Evolutionary conservation across 2,113 vertebrate genomes (phyloP), one percentile per base, ranked within the genome.

Genomic region (Acanthochromis polyacanthus): DNA sequence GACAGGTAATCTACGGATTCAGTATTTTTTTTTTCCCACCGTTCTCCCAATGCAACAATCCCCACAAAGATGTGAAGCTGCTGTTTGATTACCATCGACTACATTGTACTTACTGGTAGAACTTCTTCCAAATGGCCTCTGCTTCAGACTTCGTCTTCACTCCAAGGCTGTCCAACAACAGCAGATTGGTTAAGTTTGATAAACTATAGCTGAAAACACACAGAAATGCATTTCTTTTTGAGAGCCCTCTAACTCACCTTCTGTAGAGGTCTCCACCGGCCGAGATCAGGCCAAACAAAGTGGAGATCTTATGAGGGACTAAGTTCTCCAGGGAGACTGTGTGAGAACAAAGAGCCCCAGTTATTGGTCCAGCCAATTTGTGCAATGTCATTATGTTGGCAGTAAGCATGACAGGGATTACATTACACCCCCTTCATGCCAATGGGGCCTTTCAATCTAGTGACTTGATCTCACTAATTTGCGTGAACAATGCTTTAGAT

Each of bases 81-180:
- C 12, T 11, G 3, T 3, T 14, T 25, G 2, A 25, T 25, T 25
- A 25, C 25, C 25, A 40, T 40, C 10, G 1, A 30, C 30, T 30
- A 40, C 3, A n/a, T n/a, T 19, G 50, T 32, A 90, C 92, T 92
- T 77, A 94, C 94, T 90, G 85, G 67, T 91, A 92, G 32, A 1
- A 85, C 64, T 90, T 91, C 74, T 91, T 74, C 93, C 93, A 94
- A 4, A 91, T 2, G 3, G 75, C 52, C 71, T 94, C 92, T 0
- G 93, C 94, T 23, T 94, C 93, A 23, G 60, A 90, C 64, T 71
- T 91, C 48, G 66, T 94, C 23, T 88, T 94, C 82, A 94, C 93
- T 20, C 91, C 90, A 2, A 95, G 17, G 59, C 93, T 94, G 74
- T 1, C 5, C 16, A 52, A 78, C 28, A 22, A 66, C 8, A 66